Percentiles rank a stretch among this genome's conserved stretches.
Conservation (phyloP, 2,888 invertebrate species). For the Neoscelio sp. region DNA sequence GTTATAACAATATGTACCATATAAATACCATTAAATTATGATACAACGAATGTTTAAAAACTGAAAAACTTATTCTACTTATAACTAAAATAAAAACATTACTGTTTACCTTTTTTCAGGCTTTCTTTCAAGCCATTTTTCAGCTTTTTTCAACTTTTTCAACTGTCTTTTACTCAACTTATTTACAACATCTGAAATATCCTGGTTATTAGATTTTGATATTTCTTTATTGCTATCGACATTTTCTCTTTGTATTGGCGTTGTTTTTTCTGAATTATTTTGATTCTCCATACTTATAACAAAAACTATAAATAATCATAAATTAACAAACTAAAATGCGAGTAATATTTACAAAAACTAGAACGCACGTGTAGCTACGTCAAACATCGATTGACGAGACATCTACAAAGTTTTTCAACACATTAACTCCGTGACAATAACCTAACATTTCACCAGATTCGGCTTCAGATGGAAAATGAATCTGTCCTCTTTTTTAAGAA, state of each 20-base stretch:
- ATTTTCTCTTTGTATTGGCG: not conserved
- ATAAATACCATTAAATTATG: too few relatives aligned
- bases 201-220: constrained; percentile 3
- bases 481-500: too few relatives aligned
- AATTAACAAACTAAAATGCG: not conserved
- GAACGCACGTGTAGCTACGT: not conserved
- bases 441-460: too few relatives aligned
- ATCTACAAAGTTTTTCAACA: too few relatives aligned
- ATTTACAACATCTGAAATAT: constrained; percentile 26
- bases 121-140: constrained; percentile 89
- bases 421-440: too few relatives aligned
- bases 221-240: constrained; percentile 29
- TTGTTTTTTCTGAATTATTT: not conserved
- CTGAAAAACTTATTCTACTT: constrained; percentile 8
- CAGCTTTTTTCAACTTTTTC: constrained; percentile 88
- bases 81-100: constrained; percentile 2
- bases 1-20: too few relatives aligned
- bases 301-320: not conserved
- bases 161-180: constrained; percentile 86
- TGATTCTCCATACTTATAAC: constrained; percentile 11
- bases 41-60: too few relatives aligned
- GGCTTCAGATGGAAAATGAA: too few relatives aligned
- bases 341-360: not conserved
- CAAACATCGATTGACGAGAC: not conserved
- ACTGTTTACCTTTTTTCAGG: constrained; percentile 86